Base-by-base conservation (phyloP, 2,797 vertebrate genomes). In the Uromys caudimaculatus region DNA sequence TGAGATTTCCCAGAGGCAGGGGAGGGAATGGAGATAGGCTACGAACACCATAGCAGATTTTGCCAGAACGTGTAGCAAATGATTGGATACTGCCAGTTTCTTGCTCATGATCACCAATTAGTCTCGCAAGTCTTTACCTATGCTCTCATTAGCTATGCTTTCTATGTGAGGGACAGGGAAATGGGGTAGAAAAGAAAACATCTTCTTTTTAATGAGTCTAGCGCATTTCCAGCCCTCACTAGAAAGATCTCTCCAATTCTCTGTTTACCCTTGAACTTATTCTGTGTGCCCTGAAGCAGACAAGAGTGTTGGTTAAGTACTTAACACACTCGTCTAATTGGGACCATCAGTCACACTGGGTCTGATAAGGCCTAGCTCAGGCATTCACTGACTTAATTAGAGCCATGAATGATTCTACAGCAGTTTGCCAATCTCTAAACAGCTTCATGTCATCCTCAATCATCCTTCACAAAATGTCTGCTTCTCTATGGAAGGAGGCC, bases 391-490 rank as follows among this genome's bases (percentile, higher is more conserved):
- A 50, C 56, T 76, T 79, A 47, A 54, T 17, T 14, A 35, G 52
- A 8, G 41, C 79, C 17, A 14, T 78, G 75, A 81, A 24, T 24
- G 47, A 77, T 11, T 78, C 79, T 67, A 1, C 7, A 19, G 78
- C 56, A 83, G 94, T 64, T 89, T 84, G 44, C 16, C 71, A 27
- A 81, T 71, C 83, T 56, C 41, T 71, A 64, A 64, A 44, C 21
- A 32, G 60, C 29, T 91, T 62, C 52, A 87, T 38, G 67, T 58
- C 47, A 41, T 89, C 86, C 67, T 90, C 60, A 62, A 2, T 58
- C 76, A 92, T 64, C 85, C 71, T 88, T 82, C 56, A 54, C 69
- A 14, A 82, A 89, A 76, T 29, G 82, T 73, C 77, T 91, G 79
- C 44, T 81, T 94, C 77, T 89, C 16, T 82, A 6, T 0, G 27